phyloP scores from a whole-genome alignment of 2,113 vertebrate genomes.

The Ophiodon elongatus region DNA sequence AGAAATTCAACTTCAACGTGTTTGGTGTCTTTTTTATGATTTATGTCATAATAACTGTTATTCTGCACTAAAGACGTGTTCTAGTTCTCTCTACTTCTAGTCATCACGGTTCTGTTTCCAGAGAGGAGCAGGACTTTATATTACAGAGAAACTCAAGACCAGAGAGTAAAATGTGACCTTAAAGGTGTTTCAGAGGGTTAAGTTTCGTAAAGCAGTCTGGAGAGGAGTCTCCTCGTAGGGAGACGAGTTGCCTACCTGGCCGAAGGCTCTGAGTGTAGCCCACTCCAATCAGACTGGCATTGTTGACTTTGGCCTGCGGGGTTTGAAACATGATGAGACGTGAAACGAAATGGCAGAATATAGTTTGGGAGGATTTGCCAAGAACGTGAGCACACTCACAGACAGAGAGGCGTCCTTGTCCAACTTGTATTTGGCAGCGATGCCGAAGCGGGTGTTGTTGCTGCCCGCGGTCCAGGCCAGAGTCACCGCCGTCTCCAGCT shows the following conservation, averaged over 20 bases:
- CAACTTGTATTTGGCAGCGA: conserved; percentile 93
- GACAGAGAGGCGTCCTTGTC: conserved; percentile 90
- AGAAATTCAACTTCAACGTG: background rate
- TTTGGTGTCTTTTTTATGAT: too few species aligned
- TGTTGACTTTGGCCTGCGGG: conserved; percentile 95
- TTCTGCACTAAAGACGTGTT: too few species aligned
- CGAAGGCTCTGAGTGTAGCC: conserved; percentile 95
- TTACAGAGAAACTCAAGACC: background rate
- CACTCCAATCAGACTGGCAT: conserved; percentile 95
- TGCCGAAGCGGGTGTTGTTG: conserved; percentile 97
- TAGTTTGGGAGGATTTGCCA: background rate
- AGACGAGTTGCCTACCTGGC: conserved; percentile 83
- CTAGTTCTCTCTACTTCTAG: too few species aligned
- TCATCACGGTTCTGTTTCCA: too few species aligned
- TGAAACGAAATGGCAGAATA: background rate
- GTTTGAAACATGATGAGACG: background rate
- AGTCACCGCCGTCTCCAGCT: conserved; percentile 93
- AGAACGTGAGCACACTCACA: conserved; percentile 83
- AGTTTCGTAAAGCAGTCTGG: too few species aligned
- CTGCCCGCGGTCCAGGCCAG: conserved; percentile 97
- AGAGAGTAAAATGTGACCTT: too few species aligned
- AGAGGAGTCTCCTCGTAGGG: too few species aligned
- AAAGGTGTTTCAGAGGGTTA: too few species aligned
- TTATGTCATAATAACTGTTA: too few species aligned
- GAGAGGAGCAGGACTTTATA: background rate